Base-by-base conservation (phyloP, 1,140 invertebrate species). In the Listronotus bonariensis region DNA sequence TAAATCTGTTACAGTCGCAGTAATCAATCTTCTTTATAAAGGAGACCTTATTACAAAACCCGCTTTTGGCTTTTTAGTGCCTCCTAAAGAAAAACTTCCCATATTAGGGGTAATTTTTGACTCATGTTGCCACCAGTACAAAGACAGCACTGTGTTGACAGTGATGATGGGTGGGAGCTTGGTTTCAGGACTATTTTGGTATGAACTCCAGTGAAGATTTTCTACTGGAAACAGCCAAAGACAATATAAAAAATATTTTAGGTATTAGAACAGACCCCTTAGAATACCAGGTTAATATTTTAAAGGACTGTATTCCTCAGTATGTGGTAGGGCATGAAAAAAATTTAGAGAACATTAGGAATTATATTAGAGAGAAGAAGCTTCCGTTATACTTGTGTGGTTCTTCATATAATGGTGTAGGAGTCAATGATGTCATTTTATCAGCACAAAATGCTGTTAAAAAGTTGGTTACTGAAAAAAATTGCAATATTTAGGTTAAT, bases 161-260 rank as follows among this genome's bases (percentile, higher is more conserved):
- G 92, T 93, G 0, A 97, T 98, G 94, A 89, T 97, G 84, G 95
- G 95, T 46, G 95, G 95, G 4, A 86, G 84, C 58, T n/a, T 95
- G 93, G 92, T 96, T 91, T 74, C 78, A 93, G 61, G 81, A 92
- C 71, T 84, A 90, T 67, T 92, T 94, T 78, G 88, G 88, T 8
- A 73, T 85, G 26, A 80, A 84, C 74, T 82, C 88, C 7, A 83
- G 82, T 18, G 79, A 88, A 49, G 80, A 88, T 38, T 71, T 84
- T 14, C 70, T 96, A 3, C 76, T 89, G 15, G 78, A 87, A 15
- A 81, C 87, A 59, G 92, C 94, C n/a, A 56, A 86, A 0, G 77
- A 86, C 49, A 84, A 92, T 72, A 76, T 92, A 0, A 79, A 80
- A 60, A 77, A 83, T 42, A 93, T 95, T 71, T 81, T 98, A 49